Evolutionary conservation across 2,888 invertebrate genomes (phyloP).

Genomic region (Sycophila texana): DNA sequence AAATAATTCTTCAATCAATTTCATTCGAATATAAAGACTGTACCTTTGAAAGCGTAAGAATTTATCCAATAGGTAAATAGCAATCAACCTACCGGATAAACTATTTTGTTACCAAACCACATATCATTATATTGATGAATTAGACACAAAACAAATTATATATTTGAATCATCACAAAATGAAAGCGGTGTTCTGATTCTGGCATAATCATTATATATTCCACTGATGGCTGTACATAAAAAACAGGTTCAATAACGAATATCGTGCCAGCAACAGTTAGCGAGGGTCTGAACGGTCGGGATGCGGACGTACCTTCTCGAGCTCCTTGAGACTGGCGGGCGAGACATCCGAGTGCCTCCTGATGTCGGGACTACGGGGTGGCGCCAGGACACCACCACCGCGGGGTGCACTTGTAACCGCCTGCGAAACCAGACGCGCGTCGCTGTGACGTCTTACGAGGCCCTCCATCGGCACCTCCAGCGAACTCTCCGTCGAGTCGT

Average conservation of each 20-base stretch:
- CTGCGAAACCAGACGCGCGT: slow-evolving; percentile 82
- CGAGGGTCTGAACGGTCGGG: too few species aligned
- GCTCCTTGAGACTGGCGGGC: slow-evolving; percentile 89
- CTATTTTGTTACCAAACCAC: too few species aligned
- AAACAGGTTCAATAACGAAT: not conserved
- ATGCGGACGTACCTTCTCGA: slow-evolving; percentile 86
- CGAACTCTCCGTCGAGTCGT: slow-evolving; percentile 90
- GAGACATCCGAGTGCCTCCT: slow-evolving; percentile 92
- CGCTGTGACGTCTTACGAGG: slow-evolving; percentile 88
- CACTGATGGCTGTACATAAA: not conserved
- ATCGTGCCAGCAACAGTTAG: not conserved
- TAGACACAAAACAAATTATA: too few species aligned
- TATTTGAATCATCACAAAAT: too few species aligned
- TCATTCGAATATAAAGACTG: too few species aligned
- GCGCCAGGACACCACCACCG: slow-evolving; percentile 79
- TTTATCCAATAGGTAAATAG: too few species aligned
- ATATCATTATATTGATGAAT: too few species aligned
- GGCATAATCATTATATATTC: too few species aligned
- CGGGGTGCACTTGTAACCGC: slow-evolving; percentile 70
- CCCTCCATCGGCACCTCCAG: slow-evolving; percentile 89
- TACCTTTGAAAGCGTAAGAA: too few species aligned
- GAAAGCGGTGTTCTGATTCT: too few species aligned
- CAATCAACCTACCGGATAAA: too few species aligned
- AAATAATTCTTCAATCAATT: too few species aligned
- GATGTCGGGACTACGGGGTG: slow-evolving; percentile 89